phyloP scores from a whole-genome alignment of 92 coral and sea anemone species.

The Pocillopora meandrina region DNA sequence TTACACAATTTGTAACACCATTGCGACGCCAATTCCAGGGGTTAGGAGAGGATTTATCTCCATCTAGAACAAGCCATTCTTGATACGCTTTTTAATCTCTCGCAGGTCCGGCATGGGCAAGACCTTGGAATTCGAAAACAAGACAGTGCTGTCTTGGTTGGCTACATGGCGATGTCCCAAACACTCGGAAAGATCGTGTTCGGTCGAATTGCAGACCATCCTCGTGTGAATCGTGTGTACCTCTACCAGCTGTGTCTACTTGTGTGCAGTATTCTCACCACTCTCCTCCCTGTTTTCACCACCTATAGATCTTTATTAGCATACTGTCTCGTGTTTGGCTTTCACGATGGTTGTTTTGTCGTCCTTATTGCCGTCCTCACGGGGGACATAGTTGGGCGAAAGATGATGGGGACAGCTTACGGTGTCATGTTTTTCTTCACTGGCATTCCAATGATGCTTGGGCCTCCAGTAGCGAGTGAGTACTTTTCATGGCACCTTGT shows the following conservation, averaged over 20 bases:
- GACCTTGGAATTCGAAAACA: constrained; percentile 67
- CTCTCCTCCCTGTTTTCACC: constrained; percentile 73
- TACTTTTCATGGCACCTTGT: neutral
- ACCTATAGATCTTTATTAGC: constrained; percentile 52
- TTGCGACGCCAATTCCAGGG: no score
- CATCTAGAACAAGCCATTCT: no score
- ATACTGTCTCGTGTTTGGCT: constrained; percentile 79
- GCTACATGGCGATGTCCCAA: constrained; percentile 83
- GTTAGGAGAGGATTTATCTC: no score
- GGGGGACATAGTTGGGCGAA: constrained; percentile 70
- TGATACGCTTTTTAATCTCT: neutral
- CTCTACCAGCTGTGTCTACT: constrained; percentile 67
- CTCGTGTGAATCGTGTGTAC: constrained; percentile 78
- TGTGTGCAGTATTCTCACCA: constrained; percentile 73
- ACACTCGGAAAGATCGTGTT: constrained; percentile 77
- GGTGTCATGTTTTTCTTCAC: constrained; percentile 76
- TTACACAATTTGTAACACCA: neutral
- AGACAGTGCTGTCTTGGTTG: constrained; percentile 69
- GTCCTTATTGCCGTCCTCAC: constrained; percentile 76
- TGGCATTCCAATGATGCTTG: constrained; percentile 80
- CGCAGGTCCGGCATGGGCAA: constrained; percentile 85
- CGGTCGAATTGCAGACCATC: constrained; percentile 80
- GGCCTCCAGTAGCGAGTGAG: constrained; percentile 86
- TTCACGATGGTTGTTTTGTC: constrained; percentile 79
- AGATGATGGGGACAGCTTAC: constrained; percentile 69